phyloP scores from a whole-genome alignment of 2,113 vertebrate species.

The Thalassoma bifasciatum region DNA sequence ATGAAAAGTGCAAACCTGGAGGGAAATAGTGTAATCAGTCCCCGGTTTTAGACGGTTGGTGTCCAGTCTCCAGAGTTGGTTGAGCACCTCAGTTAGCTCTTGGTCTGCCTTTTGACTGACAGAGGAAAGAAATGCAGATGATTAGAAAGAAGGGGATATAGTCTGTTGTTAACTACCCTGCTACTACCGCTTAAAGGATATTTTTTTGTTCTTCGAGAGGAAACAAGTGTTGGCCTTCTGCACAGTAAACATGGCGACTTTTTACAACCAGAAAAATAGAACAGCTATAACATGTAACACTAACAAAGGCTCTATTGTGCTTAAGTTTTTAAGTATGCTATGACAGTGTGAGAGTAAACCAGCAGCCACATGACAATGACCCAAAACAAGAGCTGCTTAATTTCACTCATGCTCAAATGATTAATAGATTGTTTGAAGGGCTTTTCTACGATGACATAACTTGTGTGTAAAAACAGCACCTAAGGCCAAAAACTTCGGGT shows the following conservation, averaged over 20 bases:
- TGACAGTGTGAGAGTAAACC: background rate
- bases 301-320: background rate
- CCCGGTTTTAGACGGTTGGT: constrained; percentile 84
- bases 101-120: constrained; percentile 74
- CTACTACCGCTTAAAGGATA: no score
- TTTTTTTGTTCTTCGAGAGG: background rate
- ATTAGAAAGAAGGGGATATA: background rate
- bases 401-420: background rate
- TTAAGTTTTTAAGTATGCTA: background rate
- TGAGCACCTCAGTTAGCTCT: constrained; percentile 87
- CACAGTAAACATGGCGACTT: background rate
- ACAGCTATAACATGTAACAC: background rate
- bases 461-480: no score
- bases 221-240: background rate
- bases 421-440: no score
- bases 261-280: background rate
- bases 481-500: no score
- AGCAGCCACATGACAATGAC: no score
- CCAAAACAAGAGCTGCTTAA: background rate
- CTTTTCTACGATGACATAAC: no score
- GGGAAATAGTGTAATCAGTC: constrained; percentile 85
- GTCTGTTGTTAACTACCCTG: no score
- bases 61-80: constrained; percentile 85
- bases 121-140: background rate
- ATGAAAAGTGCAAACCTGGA: constrained; percentile 78